These are phyloP conservation scores for Neogobius melanostomus DNA, from an alignment of 2,113 vertebrate species.

Conservation along the genomic window DNA sequence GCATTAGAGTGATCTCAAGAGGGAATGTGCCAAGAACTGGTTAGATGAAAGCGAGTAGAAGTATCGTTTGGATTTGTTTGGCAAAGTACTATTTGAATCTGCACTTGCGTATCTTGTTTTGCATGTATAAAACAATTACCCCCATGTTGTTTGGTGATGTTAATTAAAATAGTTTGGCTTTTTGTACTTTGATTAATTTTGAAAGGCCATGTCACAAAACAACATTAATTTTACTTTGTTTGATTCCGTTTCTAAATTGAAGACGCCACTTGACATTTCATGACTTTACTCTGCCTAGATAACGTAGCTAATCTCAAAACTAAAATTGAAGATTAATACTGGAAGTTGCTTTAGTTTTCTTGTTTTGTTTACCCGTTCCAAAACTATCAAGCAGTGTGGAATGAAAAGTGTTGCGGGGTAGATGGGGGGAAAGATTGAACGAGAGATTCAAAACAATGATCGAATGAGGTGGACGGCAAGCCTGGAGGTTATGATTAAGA, in stretches of 20 bases:
- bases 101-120: too few species aligned
- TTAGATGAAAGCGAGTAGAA: neutral
- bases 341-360: too few species aligned
- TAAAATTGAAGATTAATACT: neutral
- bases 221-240: too few species aligned
- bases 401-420: neutral
- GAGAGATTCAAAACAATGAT: neutral
- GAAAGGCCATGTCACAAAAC: too few species aligned
- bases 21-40: neutral
- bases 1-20: neutral
- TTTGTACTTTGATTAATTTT: too few species aligned
- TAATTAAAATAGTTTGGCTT: too few species aligned
- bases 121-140: too few species aligned
- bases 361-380: too few species aligned
- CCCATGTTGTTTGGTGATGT: too few species aligned
- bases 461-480: neutral
- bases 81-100: too few species aligned
- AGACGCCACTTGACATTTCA: neutral
- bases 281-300: neutral
- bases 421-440: neutral
- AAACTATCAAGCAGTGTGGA: neutral
- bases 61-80: neutral
- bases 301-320: neutral
- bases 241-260: neutral
- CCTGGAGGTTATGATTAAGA: conserved; percentile 4